Base-by-base conservation (phyloP, 2,113 vertebrate species). In the Saguinus midas region DNA sequence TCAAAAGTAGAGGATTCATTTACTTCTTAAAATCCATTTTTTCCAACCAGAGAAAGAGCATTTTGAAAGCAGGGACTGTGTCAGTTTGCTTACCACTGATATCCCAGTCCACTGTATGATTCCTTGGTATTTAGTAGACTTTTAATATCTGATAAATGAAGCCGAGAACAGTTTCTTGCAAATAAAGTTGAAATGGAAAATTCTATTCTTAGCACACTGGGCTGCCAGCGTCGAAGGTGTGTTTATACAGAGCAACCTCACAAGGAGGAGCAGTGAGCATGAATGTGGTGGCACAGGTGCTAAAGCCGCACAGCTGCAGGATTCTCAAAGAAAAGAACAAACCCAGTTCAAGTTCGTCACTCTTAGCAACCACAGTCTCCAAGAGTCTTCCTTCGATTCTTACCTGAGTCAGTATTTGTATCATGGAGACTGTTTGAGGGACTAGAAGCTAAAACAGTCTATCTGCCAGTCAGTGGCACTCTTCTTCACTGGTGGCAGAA, bases 181-280 rank as follows among this genome's bases (percentile, higher is more conserved):
- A 79, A 92, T 91, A 70, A 78, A 76, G 82, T 73, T 68, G 40
- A 96, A 93, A 95, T 93, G 87, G 95, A 93, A 97, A 95, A 83
- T 87, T 87, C 68, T 97, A 91, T 96, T 95, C 90, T 95, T 95
- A 95, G 93, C 76, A 50, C 76, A 37, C 5, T 66, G 93, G 99
- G 98, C 99, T 99, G 95, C 99, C 99, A 73, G 99, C 99, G 80
- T 98, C 98, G 0, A 99, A 98, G 98, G 99, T 99, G 0, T 99
- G 99, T 98, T 99, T 99, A 94, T 99, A 99, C 2, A 99, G 99
- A 86, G 99, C 98, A 97, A 99, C 99, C 1, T 99, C 98, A 40
- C 99, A 97, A 48, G 99, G 99, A 48, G 98, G 98, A 0, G 99
- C 98, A 70, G 99, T 98, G 83, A 94, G 99, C 98, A 13, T 98